phyloP scores from a whole-genome alignment of 2,113 vertebrate genomes.

The Apteryx owenii region DNA sequence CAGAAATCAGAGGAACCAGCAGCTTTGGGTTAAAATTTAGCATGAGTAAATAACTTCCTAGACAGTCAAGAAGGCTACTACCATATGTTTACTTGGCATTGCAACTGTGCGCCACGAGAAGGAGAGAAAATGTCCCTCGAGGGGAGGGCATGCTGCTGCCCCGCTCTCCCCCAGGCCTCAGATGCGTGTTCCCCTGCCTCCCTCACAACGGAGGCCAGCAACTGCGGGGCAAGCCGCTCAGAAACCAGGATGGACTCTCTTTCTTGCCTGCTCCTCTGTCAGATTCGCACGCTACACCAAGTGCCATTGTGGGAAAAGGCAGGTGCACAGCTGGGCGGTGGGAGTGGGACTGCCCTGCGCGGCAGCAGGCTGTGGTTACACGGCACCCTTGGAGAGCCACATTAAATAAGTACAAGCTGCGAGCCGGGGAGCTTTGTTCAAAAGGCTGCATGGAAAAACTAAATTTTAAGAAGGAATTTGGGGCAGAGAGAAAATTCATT shows the following conservation, averaged over 20 bases:
- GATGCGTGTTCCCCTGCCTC: background rate
- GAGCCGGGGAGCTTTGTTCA: background rate
- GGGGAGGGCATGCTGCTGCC: background rate
- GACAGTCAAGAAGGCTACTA: background rate
- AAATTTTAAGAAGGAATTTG: background rate
- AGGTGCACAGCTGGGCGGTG: background rate
- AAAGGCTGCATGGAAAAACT: background rate
- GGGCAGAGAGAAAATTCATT: background rate
- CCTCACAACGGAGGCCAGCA: background rate
- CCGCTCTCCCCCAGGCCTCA: too few species aligned
- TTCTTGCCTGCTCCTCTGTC: background rate
- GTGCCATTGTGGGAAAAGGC: accelerated
- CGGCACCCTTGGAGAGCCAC: background rate
- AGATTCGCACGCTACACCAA: background rate
- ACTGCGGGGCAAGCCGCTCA: background rate
- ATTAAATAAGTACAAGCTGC: accelerated
- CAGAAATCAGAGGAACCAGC: background rate
- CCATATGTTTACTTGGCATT: background rate
- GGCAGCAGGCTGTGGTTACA: background rate
- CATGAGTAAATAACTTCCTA: background rate
- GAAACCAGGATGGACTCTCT: background rate
- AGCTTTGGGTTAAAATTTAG: background rate
- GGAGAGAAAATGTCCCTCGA: too few species aligned
- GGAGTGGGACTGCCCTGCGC: background rate
- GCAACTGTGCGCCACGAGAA: background rate